Base-by-base conservation (phyloP, 2,888 invertebrate genomes). In the Myopa tessellatipennis region DNA sequence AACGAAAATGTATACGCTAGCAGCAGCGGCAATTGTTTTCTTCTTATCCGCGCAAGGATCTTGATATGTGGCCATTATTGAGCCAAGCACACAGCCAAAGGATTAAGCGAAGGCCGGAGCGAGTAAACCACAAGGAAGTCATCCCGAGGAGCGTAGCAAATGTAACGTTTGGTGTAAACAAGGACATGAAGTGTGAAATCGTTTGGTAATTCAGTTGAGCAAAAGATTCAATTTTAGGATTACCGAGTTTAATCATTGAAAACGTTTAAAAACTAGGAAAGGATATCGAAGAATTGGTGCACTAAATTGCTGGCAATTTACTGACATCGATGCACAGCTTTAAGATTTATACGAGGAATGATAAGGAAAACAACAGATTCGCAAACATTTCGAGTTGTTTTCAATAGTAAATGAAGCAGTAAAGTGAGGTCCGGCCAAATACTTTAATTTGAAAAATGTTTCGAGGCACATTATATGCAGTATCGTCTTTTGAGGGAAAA, bases 51-150 rank as follows among this genome's bases (percentile, higher is more conserved):
- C 36, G 76, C 67, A 26, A 50, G 69, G 77, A 85, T 85, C 85
- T 85, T 84, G 85, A 86, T 85, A 85, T 83, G 82, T 83, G 81
- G 82, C 84, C 82, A 84, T 85, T 85, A 85, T 79, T 78, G 75
- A 76, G 50, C 55, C 70, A 74, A 76, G 69, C 76, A 38, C 68
- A 16, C 8, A 26, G 69, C 52, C 74, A 80, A 77, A 80, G 77
- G 81, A 80, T 78, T 79, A 79, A 50, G 65, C 55, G 50, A 38
- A 65, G 36, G 63, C 12, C 18, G 61, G 40, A 45, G 26, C 16
- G 40, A 52, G 40, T 52, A 70, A 76, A 76, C 77, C 77, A 76
- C 77, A 75, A 77, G 60, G 61, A 60, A 12, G 45, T 45, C 45
- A 45, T 61, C 12, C 58, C 73, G 16, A 26, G n/a, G 36, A 14